Conservation (phyloP, 1,140 invertebrate species). For the Drosophila hydei region DNA sequence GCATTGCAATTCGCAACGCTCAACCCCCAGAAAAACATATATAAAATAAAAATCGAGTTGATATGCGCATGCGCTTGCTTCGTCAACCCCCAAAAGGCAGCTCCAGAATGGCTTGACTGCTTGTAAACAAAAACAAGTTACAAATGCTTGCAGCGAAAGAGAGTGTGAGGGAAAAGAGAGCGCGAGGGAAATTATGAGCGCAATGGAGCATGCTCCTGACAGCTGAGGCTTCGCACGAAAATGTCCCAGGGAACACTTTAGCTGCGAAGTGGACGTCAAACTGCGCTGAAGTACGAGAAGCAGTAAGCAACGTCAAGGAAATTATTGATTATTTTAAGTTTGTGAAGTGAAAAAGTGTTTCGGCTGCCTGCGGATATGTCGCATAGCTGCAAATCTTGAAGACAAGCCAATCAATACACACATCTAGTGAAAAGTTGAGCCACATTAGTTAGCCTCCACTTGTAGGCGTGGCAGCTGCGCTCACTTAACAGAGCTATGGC, state of each 20-base stretch:
- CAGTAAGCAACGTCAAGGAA: constrained; percentile 65
- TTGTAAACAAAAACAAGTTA: constrained; percentile 81
- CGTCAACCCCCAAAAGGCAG: constrained; percentile 53
- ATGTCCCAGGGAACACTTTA: constrained; percentile 52
- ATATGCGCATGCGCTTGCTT: constrained; percentile 54
- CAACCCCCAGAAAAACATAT: constrained; percentile 31
- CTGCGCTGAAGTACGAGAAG: constrained; percentile 40
- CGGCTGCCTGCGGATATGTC: constrained; percentile 7
- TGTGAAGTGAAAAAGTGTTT: constrained; percentile 68
- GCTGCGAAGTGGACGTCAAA: constrained; percentile 65
- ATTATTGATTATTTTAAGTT: constrained; percentile 78
- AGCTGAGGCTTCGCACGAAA: constrained; percentile 44
- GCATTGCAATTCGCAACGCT: constrained; percentile 52
- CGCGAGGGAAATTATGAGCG: constrained; percentile 13
- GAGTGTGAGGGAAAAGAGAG: constrained; percentile 24
- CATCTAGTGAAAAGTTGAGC: background rate
- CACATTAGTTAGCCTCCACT: constrained; percentile 12
- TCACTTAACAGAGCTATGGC: constrained; percentile 87
- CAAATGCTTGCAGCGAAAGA: constrained; percentile 15
- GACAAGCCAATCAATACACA: background rate
- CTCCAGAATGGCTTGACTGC: constrained; percentile 23
- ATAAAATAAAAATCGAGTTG: constrained; percentile 22
- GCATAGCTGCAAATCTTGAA: constrained; percentile 11
- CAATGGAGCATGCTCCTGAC: constrained; percentile 51
- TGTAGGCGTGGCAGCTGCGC: constrained; percentile 60